Evolutionary conservation across 2,888 invertebrate genomes (phyloP).

Genomic region (Hemithea aestivaria): DNA sequence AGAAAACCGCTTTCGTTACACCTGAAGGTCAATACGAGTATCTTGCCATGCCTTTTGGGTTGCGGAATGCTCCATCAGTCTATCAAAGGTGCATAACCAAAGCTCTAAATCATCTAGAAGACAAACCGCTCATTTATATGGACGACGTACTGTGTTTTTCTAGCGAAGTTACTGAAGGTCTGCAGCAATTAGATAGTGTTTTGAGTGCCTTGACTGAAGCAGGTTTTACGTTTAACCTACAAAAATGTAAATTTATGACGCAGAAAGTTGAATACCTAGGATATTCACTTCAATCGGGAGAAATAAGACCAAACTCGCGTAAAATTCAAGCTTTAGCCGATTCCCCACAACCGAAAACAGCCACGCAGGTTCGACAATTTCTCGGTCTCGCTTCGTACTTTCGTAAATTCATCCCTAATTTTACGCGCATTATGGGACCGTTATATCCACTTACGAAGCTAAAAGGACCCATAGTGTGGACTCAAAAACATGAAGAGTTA

Average conservation of each 20-base stretch:
- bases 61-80: slow-evolving; percentile 16
- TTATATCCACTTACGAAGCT: slow-evolving; percentile 30
- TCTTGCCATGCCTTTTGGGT: slow-evolving; percentile 16
- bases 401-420: slow-evolving; percentile 7
- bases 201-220: slow-evolving; percentile 17
- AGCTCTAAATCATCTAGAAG: slow-evolving; percentile 17
- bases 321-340: slow-evolving; percentile 23
- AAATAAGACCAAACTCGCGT: slow-evolving; percentile 23
- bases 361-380: background rate
- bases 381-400: slow-evolving; percentile 2
- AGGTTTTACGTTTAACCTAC: slow-evolving; percentile 27
- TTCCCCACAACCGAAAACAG: background rate
- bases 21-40: slow-evolving; percentile 22
- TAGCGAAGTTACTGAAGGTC: slow-evolving; percentile 12
- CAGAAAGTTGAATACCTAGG: slow-evolving; percentile 2
- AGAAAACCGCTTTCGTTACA: slow-evolving; percentile 22
- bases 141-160: slow-evolving; percentile 25
- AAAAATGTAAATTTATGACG: slow-evolving; percentile 19
- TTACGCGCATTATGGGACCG: slow-evolving; percentile 20
- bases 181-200: slow-evolving; percentile 16
- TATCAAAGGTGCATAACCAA: slow-evolving; percentile 19
- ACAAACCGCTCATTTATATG: slow-evolving; percentile 22
- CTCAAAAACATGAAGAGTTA: slow-evolving; percentile 15
- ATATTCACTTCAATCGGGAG: slow-evolving; percentile 11
- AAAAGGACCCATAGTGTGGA: slow-evolving; percentile 27